A percentile compares a stretch with the other conserved stretches of the same genome.
Conservation (phyloP, 2,888 invertebrate genomes). For the Ichneumon xanthorius region DNA sequence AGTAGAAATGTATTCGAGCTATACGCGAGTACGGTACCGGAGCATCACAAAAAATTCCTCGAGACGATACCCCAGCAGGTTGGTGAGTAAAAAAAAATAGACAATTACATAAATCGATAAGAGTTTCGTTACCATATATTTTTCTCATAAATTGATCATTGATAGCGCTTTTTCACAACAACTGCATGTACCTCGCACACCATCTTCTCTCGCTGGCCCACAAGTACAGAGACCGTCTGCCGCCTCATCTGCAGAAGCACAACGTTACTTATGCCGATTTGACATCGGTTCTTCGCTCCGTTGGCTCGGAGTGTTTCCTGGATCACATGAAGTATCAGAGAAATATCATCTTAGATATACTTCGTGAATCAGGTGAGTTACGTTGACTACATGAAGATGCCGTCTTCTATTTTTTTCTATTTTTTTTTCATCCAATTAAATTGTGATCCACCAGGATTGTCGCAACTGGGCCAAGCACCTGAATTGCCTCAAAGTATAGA, state of each 20-base stretch:
- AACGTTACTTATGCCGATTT: constrained; percentile 90
- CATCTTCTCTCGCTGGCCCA: constrained; percentile 89
- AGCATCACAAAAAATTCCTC: constrained; percentile 92
- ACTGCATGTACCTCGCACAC: constrained; percentile 95
- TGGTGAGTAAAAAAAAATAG: constrained; percentile 85
- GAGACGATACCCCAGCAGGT: constrained; percentile 95
- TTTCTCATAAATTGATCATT: constrained; percentile 44
- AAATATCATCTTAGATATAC: constrained; percentile 91
- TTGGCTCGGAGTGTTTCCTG: constrained; percentile 90
- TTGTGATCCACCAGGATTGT: constrained; percentile 82
- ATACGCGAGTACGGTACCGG: constrained; percentile 92
- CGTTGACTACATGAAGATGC: background rate
- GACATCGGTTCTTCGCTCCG: constrained; percentile 88
- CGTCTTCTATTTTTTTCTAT: constrained; percentile 28
- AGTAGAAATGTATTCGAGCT: constrained; percentile 91
- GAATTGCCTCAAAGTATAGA: constrained; percentile 88
- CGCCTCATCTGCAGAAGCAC: constrained; percentile 86
- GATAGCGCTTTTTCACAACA: constrained; percentile 94
- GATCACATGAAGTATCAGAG: constrained; percentile 92
- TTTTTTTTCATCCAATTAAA: constrained; percentile 54
- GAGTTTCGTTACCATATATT: background rate
- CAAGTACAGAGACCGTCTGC: constrained; percentile 89
- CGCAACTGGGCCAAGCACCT: constrained; percentile 85
- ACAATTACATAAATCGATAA: background rate
- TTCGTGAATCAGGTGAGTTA: constrained; percentile 90